Evolutionary conservation across 2,888 invertebrate genomes (phyloP), one percentile per base, ranked within the genome.

Genomic region (Zaprionus bogoriensis): DNA sequence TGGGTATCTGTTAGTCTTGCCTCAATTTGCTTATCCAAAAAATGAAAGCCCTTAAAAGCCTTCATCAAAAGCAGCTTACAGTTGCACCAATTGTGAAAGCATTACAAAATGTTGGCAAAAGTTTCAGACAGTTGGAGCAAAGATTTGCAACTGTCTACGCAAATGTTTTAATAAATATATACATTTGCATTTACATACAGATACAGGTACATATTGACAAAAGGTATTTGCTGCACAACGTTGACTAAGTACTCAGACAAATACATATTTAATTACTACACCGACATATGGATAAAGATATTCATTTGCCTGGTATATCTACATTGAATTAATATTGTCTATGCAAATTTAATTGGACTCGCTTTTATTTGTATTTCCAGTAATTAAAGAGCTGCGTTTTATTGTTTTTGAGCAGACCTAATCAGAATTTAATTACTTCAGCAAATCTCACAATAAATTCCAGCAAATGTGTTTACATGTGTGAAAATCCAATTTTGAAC

Each of bases 161-260:
- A 36, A 32, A 32, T 32, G 32, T 36, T 36, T n/a, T n/a, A n/a
- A n/a, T n/a, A n/a, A n/a, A n/a, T n/a, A n/a, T n/a, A n/a, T 30
- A 4, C 27, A 27, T 27, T 4, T 10, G 27, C 10, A 4, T 27
- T 9, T 27, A 1, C 10, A 4, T 27, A 3, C 27, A 27, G 27
- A 27, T 10, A 4, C 10, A 27, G 5, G 30, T 30, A 30, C 30
- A 36, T 36, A 36, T 36, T 36, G 32, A 36, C 32, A 28, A 30
- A 23, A 6, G 3, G n/a, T 6, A 48, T 32, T 66, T 39, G 9
- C 9, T 44, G 39, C 38, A 45, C 47, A 39, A 32, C 44, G 10
- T 20, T 48, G 36, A 6, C 14, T 38, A 22, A 36, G 17, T 20
- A 38, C 12, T 22, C 14, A 47, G 22, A 28, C 1, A 39, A 12